A percentile compares a stretch with the other conserved stretches of the same genome.
phyloP scores from a whole-genome alignment of 2,113 vertebrate genomes.

The Proteles cristata region DNA sequence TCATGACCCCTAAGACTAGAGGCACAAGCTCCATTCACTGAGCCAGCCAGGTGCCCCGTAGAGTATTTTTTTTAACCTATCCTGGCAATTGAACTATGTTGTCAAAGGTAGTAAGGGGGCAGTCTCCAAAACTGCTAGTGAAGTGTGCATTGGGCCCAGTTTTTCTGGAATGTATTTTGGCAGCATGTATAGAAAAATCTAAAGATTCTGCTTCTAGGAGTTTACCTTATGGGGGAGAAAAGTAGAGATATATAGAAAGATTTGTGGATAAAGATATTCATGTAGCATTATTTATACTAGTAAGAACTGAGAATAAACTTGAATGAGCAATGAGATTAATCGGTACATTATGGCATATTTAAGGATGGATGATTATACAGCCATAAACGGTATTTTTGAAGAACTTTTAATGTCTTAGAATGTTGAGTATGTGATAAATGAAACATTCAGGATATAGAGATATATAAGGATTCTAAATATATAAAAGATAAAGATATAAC shows the following conservation, averaged over 20 bases:
- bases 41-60: not conserved
- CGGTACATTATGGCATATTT: slow-evolving; percentile 20
- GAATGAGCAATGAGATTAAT: slow-evolving; percentile 23
- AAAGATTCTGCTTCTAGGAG: not conserved
- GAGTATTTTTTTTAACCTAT: not conserved
- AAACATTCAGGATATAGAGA: slow-evolving; percentile 8
- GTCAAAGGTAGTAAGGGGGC: not conserved
- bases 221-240: not conserved
- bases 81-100: not conserved
- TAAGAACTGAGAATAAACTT: not conserved
- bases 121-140: not conserved
- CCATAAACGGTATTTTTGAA: not conserved
- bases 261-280: not conserved
- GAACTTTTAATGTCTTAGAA: slow-evolving; percentile 9
- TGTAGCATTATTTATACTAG: not conserved
- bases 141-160: not conserved
- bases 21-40: not conserved
- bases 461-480: slow-evolving; percentile 14
- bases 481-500: not conserved
- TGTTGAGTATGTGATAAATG: not conserved
- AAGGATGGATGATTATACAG: not conserved
- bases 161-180: slow-evolving; percentile 47
- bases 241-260: slow-evolving; percentile 8
- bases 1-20: not conserved
- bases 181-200: not conserved